These are phyloP conservation scores for Wiebesia pumilae DNA, from an alignment of 1,140 invertebrate genomes.

Conservation along the genomic window DNA sequence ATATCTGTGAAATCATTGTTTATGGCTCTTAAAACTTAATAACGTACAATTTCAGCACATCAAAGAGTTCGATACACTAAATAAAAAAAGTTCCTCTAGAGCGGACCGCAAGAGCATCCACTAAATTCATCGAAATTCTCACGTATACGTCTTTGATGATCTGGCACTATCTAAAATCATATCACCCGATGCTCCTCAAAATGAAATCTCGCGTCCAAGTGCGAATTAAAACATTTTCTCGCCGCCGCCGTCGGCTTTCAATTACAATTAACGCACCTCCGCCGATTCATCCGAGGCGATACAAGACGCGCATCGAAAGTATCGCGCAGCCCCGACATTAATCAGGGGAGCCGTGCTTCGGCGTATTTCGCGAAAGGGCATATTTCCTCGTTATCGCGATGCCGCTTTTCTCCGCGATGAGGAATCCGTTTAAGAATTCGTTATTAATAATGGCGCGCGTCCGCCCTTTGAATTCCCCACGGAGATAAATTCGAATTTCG, in stretches of 20 bases:
- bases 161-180: background rate
- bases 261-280: slow-evolving; percentile 33
- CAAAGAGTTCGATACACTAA: background rate
- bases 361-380: slow-evolving; percentile 22
- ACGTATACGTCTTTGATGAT: background rate
- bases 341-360: slow-evolving; percentile 19
- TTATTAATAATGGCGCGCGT: slow-evolving; percentile 47
- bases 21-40: slow-evolving; percentile 24
- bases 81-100: background rate
- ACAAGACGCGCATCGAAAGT: slow-evolving; percentile 28
- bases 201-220: background rate
- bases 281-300: slow-evolving; percentile 31
- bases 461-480: background rate
- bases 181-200: background rate
- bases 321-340: slow-evolving; percentile 25
- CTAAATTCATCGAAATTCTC: background rate
- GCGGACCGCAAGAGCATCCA: background rate
- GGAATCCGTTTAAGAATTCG: slow-evolving; percentile 49
- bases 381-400: slow-evolving; percentile 54
- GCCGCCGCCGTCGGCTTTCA: slow-evolving; percentile 20
- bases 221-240: slow-evolving; percentile 48
- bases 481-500: slow-evolving; percentile 45
- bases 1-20: slow-evolving; percentile 5
- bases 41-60: background rate
- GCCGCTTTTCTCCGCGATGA: slow-evolving; percentile 13